Evolutionary conservation across 2,888 invertebrate species (phyloP), one percentile per base, ranked within the genome.

Genomic region (Lochmaea crataegi): DNA sequence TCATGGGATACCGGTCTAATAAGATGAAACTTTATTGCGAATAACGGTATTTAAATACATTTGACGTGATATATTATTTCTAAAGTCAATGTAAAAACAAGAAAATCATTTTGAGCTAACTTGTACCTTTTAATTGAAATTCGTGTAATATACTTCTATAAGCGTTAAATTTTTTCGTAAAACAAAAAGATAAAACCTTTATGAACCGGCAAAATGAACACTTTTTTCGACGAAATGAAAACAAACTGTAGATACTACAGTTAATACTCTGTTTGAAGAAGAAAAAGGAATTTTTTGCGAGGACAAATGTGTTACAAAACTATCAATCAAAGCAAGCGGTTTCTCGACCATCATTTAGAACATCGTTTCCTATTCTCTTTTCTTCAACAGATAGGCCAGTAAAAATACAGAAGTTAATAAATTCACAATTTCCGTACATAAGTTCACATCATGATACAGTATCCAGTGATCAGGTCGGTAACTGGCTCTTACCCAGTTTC

Each of bases 281-380:
- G 57, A 65, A 70, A 70, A 63, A 57, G 69, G 63, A 56, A 69
- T 26, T 69, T 69, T 70, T 73, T 66, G 65, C 63, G 53, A 56
- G 48, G 66, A 64, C 66, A 42, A 66, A 70, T 53, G 65, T 61
- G 69, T 63, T 68, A 67, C 73, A 66, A 70, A 69, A 73, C 73
- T 71, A 74, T 74, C 73, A 67, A 74, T 74, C 73, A 74, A 57
- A 60, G 64, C 45, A 71, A 67, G 64, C 70, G 58, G 48, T 56
- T 18, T 26, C 18, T 12, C 38, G 57, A 56, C 63, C 71, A 70
- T 70, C 71, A 58, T 63, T 68, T 48, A 66, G 73, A 61, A 64
- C 16, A 58, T 63, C 64, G 51, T 64, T 65, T 51, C 56, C 69
- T 66, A 67, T 67, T 67, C 64, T 51, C 32, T 66, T 56, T 16